Percentiles rank a stretch among this genome's conserved stretches.
Conservation (phyloP, 2,888 invertebrate genomes). For the Cantharis rustica region DNA sequence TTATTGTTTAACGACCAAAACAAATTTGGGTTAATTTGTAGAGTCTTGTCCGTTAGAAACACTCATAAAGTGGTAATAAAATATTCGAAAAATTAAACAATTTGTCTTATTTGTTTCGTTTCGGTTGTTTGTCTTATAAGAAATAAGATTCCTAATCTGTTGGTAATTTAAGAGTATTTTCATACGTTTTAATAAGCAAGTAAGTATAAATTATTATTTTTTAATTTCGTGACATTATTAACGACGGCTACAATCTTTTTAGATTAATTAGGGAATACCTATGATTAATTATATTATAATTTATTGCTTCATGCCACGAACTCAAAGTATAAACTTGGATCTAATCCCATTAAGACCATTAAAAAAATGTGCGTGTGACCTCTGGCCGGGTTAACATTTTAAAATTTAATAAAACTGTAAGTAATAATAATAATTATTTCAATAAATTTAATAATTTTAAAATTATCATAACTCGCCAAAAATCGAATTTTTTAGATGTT, state of each 20-base stretch:
- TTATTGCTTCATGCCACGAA: constrained; percentile 3
- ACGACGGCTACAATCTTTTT: not conserved
- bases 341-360: not conserved
- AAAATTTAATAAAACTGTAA: not conserved
- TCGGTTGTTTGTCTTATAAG: not conserved
- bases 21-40: constrained; percentile 5
- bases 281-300: constrained; percentile 2
- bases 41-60: not conserved
- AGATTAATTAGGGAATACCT: not conserved
- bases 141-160: not conserved
- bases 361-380: not conserved
- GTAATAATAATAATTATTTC: not conserved
- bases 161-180: not conserved
- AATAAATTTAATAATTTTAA: not conserved
- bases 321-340: not conserved
- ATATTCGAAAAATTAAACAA: constrained; percentile 14
- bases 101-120: constrained; percentile 21
- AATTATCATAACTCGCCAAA: too few relatives aligned
- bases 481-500: not conserved
- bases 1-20: constrained; percentile 1
- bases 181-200: not conserved
- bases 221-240: not conserved
- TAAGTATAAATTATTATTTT: not conserved
- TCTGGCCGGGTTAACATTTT: not conserved
- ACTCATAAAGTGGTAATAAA: not conserved